A percentile compares a stretch with the other conserved stretches of the same genome.
These are phyloP conservation scores for Discoglossus pictus DNA, from an alignment of 2,797 vertebrate species.

Conservation along the genomic window DNA sequence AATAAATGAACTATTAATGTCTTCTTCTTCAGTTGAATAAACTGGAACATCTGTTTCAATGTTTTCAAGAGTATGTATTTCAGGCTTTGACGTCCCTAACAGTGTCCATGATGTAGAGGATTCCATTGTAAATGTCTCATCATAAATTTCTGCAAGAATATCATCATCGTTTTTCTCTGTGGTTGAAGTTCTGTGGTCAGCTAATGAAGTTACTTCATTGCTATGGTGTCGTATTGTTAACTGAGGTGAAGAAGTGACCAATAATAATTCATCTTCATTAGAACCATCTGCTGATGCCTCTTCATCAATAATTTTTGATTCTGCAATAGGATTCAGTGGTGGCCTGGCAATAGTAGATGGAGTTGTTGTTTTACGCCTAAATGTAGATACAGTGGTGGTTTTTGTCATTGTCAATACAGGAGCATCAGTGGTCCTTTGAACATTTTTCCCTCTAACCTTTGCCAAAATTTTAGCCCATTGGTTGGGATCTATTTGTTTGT, in stretches of 20 bases:
- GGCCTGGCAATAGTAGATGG: slow-evolving; percentile 23
- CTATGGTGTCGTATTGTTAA: rapidly evolving
- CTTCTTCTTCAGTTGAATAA: slow-evolving; percentile 38
- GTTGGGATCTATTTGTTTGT: slow-evolving; percentile 83
- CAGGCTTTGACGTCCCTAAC: not conserved
- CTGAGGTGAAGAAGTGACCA: slow-evolving; percentile 51
- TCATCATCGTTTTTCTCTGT: not conserved
- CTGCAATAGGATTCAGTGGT: rapidly evolving
- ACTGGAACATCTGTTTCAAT: slow-evolving; percentile 24
- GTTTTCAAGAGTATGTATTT: not conserved
- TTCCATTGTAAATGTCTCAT: not conserved
- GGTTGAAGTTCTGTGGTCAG: not conserved
- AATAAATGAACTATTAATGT: slow-evolving; percentile 1
- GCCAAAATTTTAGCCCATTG: slow-evolving; percentile 92
- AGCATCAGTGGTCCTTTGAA: slow-evolving; percentile 59
- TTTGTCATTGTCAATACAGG: slow-evolving; percentile 12
- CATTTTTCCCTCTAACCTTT: slow-evolving; percentile 79
- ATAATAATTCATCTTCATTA: slow-evolving; percentile 63
- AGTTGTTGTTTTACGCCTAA: not conserved
- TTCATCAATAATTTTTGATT: slow-evolving; percentile 39
- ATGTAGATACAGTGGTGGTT: slow-evolving; percentile 3
- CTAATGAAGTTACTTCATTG: not conserved
- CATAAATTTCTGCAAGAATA: slow-evolving; percentile 20
- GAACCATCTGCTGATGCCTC: slow-evolving; percentile 65
- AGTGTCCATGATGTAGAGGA: rapidly evolving